A percentile compares a stretch with the other conserved stretches of the same genome.
These are phyloP conservation scores for Lasioglossum leucozonium DNA, from an alignment of 2,888 invertebrate species.

Conservation along the genomic window DNA sequence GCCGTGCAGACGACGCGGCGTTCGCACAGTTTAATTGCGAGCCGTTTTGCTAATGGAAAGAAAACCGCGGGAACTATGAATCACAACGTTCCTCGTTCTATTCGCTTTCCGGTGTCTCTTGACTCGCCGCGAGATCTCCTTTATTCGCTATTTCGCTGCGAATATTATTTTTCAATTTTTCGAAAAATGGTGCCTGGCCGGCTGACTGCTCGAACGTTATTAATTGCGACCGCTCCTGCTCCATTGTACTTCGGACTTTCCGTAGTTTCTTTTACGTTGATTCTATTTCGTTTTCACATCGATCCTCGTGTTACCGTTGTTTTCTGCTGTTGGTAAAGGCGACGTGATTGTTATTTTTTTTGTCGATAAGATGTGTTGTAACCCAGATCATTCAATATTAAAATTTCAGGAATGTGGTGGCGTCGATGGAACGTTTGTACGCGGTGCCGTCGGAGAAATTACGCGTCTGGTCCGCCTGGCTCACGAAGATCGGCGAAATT, in stretches of 20 bases:
- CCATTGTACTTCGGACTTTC: not conserved
- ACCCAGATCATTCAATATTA: not conserved
- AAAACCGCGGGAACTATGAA: not conserved
- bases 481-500: conserved; percentile 74
- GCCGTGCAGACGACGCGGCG: not conserved
- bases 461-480: conserved; percentile 78
- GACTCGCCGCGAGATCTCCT: not conserved
- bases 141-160: not conserved
- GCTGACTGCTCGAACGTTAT: not conserved
- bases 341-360: not conserved
- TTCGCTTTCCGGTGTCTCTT: not conserved
- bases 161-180: not conserved
- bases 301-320: not conserved
- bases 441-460: conserved; percentile 76
- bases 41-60: conserved; percentile 2
- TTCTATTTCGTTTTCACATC: not conserved
- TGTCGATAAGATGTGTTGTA: too few species aligned
- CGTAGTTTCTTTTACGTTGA: not conserved
- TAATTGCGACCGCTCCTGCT: not conserved
- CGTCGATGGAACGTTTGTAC: conserved; percentile 69
- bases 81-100: not conserved
- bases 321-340: not conserved
- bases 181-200: not conserved
- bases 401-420: conserved; percentile 47
- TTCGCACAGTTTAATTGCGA: not conserved